A percentile compares a stretch with the other conserved stretches of the same genome.
Evolutionary conservation across 2,888 invertebrate genomes (phyloP).

Genomic region (Nemoura dubitans): DNA sequence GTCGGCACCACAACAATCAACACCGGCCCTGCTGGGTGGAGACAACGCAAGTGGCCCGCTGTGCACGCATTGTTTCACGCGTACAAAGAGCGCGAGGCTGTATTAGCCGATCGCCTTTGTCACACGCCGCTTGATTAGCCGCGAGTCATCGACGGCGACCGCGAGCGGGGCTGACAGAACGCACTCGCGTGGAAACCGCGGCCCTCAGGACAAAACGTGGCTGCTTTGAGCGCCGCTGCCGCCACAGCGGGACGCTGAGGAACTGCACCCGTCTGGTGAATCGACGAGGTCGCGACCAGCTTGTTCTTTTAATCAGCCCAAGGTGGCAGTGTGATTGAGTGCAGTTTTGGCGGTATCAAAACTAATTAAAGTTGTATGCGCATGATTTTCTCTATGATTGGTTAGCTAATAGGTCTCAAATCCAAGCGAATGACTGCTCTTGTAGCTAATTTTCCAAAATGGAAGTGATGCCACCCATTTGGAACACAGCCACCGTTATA

Average conservation of each 20-base stretch:
- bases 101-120: neutral
- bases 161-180: conserved; percentile 29
- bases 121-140: conserved; percentile 22
- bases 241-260: conserved; percentile 20
- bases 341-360: too few species aligned
- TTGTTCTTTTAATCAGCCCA: too few species aligned
- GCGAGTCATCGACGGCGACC: conserved; percentile 1
- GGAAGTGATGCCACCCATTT: too few species aligned
- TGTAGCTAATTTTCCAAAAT: too few species aligned
- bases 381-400: too few species aligned
- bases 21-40: neutral
- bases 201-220: conserved; percentile 8
- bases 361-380: too few species aligned
- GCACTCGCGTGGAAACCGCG: conserved; percentile 23
- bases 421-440: too few species aligned
- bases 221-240: conserved; percentile 25
- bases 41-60: neutral
- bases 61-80: neutral
- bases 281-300: neutral
- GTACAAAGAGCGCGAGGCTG: neutral
- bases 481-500: too few species aligned
- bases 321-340: too few species aligned
- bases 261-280: neutral
- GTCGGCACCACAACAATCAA: too few species aligned
- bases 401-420: too few species aligned